A percentile compares a stretch with the other conserved stretches of the same genome.
These are phyloP conservation scores for Acromyrmex heyeri DNA, from an alignment of 1,140 invertebrate species.

Conservation along the genomic window DNA sequence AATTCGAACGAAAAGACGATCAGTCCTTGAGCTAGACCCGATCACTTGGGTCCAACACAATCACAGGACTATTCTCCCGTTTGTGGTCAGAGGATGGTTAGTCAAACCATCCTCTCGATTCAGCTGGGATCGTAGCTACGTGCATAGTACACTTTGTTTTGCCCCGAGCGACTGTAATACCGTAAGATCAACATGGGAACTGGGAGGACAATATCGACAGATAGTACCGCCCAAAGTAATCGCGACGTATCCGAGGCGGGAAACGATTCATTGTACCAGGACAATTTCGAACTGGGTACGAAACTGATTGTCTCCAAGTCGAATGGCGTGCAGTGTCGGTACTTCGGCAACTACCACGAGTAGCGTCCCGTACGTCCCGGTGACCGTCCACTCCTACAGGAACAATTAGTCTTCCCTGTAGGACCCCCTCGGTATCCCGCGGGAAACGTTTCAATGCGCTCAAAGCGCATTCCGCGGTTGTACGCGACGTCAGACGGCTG, in stretches of 20 bases:
- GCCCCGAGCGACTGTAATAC: slow-evolving; percentile 45
- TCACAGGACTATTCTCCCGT: not conserved
- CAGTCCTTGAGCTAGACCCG: not conserved
- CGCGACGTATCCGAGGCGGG: slow-evolving; percentile 49
- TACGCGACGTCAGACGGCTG: not conserved
- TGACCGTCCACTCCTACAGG: slow-evolving; percentile 66
- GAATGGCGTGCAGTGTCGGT: slow-evolving; percentile 52
- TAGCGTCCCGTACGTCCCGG: slow-evolving; percentile 18
- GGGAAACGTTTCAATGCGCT: slow-evolving; percentile 30
- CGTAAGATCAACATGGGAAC: slow-evolving; percentile 49
- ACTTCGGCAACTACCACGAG: slow-evolving; percentile 60
- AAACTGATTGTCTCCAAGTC: slow-evolving; percentile 71
- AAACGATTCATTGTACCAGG: slow-evolving; percentile 66
- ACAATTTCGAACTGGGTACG: slow-evolving; percentile 70
- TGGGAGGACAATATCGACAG: slow-evolving; percentile 62
- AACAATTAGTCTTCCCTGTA: slow-evolving; percentile 72
- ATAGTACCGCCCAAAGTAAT: slow-evolving; percentile 62
- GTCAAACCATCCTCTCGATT: slow-evolving; percentile 35
- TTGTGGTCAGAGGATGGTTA: slow-evolving; percentile 22
- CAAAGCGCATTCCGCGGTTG: slow-evolving; percentile 24
- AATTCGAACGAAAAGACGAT: not conserved
- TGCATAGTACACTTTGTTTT: slow-evolving; percentile 52
- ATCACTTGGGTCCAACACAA: not conserved
- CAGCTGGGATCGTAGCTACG: slow-evolving; percentile 27
- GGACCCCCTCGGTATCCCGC: not conserved